Evolutionary conservation across 2,888 invertebrate species (phyloP).

Genomic region (Eupelmus urozonus): DNA sequence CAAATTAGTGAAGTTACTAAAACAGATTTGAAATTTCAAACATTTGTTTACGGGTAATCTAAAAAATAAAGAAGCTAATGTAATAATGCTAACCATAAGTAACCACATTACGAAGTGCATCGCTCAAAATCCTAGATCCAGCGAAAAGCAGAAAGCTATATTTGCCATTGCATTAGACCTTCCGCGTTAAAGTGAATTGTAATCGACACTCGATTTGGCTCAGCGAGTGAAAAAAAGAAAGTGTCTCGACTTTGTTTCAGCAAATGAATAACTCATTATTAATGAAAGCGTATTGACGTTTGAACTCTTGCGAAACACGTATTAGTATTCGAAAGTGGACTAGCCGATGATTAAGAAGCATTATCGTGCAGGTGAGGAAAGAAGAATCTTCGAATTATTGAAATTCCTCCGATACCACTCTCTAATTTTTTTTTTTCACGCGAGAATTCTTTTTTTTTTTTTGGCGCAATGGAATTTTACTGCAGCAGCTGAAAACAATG

Average conservation of each 20-base stretch:
- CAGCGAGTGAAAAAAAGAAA: slow-evolving; percentile 27
- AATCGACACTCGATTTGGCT: background rate
- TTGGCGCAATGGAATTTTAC: background rate
- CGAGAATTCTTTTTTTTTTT: background rate
- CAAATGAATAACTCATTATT: slow-evolving; percentile 43
- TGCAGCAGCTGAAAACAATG: no score
- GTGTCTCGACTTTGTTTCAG: slow-evolving; percentile 35
- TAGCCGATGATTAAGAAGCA: slow-evolving; percentile 21
- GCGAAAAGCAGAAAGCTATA: no score
- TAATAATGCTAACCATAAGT: no score
- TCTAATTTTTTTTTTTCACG: slow-evolving; percentile 7
- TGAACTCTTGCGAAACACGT: slow-evolving; percentile 41
- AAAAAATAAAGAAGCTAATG: no score
- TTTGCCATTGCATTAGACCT: no score
- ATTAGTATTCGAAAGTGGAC: slow-evolving; percentile 49
- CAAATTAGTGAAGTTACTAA: no score
- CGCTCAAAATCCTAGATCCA: no score
- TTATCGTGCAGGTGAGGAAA: slow-evolving; percentile 17
- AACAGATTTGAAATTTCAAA: no score
- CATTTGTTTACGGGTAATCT: no score
- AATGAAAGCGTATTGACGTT: slow-evolving; percentile 46
- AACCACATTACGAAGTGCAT: no score
- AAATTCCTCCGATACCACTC: slow-evolving; percentile 16
- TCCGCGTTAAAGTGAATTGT: background rate
- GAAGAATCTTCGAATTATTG: slow-evolving; percentile 27